Percentiles rank a stretch among this genome's conserved stretches.
phyloP scores from a whole-genome alignment of 2,113 vertebrate genomes.

The Aleadryas rufinucha region DNA sequence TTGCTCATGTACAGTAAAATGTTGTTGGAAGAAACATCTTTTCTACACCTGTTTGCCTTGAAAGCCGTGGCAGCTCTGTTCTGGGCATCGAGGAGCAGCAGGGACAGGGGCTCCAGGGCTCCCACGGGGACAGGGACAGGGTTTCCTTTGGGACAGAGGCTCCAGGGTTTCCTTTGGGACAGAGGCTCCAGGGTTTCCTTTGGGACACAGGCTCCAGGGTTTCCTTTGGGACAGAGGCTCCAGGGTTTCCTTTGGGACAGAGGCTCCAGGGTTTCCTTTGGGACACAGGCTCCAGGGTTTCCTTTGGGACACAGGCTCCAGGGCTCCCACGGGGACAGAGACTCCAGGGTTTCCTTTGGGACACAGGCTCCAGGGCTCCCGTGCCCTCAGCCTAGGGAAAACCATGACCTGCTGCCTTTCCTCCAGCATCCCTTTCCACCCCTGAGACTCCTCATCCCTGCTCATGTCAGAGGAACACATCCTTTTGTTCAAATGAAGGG shows the following conservation, averaged over 20 bases:
- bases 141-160: rapidly evolving
- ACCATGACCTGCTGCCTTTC: background rate
- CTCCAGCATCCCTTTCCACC: background rate
- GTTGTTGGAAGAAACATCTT: background rate
- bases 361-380: background rate
- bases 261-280: background rate
- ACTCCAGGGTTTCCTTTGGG: background rate
- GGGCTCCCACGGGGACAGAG: background rate
- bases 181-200: background rate
- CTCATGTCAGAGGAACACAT: background rate
- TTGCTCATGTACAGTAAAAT: background rate
- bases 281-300: background rate
- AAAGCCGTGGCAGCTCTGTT: background rate
- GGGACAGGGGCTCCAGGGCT: background rate
- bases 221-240: background rate
- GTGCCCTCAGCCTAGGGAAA: background rate
- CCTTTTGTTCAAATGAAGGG: slow-evolving; percentile 1
- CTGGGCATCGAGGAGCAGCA: background rate
- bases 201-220: background rate
- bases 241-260: background rate
- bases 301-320: too few relatives aligned
- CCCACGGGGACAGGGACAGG: rapidly evolving
- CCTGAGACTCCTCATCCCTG: background rate
- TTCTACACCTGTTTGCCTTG: background rate
- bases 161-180: background rate